Evolutionary conservation across 2,113 vertebrate genomes (phyloP).

Genomic region (Onychostoma macrolepis): DNA sequence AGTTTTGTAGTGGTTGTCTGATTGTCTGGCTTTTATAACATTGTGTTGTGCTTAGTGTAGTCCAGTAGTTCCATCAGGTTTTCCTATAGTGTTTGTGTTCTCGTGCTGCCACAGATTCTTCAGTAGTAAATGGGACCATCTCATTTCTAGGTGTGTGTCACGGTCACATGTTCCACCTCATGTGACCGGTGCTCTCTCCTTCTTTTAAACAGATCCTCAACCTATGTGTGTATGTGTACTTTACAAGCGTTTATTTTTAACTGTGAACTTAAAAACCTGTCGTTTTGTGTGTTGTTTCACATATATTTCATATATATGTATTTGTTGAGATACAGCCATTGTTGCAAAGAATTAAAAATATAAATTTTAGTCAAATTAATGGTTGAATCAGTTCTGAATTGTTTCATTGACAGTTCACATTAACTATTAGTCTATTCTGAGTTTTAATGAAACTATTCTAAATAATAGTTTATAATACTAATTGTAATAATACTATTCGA

Average conservation of each 20-base stretch:
- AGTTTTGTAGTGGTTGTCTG: background rate
- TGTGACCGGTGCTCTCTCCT: conserved; percentile 31
- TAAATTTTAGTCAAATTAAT: background rate
- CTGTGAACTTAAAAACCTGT: background rate
- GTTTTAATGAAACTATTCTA: background rate
- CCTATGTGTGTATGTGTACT: conserved; percentile 4
- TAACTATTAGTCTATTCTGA: background rate
- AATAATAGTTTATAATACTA: background rate
- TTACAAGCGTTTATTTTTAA: background rate
- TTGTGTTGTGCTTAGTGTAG: background rate
- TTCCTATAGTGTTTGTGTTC: background rate
- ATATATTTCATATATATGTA: background rate
- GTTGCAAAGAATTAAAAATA: background rate
- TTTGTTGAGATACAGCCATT: background rate
- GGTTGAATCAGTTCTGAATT: background rate
- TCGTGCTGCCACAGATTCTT: background rate
- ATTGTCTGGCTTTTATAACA: background rate
- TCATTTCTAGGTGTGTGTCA: conserved; percentile 30
- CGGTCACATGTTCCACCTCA: conserved; percentile 45
- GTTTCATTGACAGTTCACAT: background rate
- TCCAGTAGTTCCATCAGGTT: background rate
- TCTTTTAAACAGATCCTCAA: background rate
- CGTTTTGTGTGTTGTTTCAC: background rate
- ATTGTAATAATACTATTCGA: background rate
- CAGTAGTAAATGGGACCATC: background rate